phyloP scores from a whole-genome alignment of 2,797 vertebrate species.

The Balearica regulorum region DNA sequence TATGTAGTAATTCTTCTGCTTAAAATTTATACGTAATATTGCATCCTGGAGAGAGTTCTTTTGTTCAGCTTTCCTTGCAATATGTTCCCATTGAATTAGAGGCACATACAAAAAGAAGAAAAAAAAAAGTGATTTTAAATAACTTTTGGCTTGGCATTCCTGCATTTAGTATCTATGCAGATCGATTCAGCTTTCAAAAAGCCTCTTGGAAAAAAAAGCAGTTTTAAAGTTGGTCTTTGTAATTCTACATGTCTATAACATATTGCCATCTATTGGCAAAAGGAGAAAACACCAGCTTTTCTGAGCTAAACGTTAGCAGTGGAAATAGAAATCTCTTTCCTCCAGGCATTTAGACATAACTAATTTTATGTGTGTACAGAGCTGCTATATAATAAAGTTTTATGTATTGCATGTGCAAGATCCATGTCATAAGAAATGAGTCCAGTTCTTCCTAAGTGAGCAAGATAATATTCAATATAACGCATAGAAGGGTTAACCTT shows the following conservation, averaged over 20 bases:
- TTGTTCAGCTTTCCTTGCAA: background rate
- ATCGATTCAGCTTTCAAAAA: constrained; percentile 54
- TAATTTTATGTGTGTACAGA: background rate
- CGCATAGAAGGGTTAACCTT: background rate
- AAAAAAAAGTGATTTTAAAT: constrained; percentile 36
- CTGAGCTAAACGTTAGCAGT: rapidly evolving
- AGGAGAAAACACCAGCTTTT: background rate
- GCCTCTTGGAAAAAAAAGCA: background rate
- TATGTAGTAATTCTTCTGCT: background rate
- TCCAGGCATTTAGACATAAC: background rate
- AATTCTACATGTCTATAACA: constrained; percentile 25
- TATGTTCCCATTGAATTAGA: background rate
- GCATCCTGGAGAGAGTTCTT: background rate
- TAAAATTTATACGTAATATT: background rate
- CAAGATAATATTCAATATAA: background rate
- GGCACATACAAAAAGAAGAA: background rate
- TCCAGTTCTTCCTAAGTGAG: background rate
- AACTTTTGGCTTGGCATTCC: constrained; percentile 24
- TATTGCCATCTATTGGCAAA: constrained; percentile 71
- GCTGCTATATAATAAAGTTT: background rate
- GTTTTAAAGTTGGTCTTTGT: background rate
- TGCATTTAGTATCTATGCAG: constrained; percentile 37
- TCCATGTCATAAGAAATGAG: background rate
- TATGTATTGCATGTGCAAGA: background rate
- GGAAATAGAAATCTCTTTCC: background rate